phyloP scores from a whole-genome alignment of 1,140 invertebrate species.

The Aphelenchoides besseyi region DNA sequence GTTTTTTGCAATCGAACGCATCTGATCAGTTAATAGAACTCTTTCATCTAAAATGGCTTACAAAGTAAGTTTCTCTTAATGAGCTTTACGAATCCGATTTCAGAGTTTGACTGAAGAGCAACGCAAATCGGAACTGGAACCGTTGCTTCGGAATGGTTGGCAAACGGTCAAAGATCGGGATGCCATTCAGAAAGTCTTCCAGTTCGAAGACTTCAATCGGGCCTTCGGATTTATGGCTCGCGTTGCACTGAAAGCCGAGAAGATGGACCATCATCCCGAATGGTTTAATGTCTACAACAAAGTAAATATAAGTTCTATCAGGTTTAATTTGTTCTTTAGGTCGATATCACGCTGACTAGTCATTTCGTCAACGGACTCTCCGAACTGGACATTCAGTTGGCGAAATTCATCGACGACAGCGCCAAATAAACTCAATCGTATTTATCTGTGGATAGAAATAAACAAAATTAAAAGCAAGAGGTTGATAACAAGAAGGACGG shows the following conservation, averaged over 20 bases:
- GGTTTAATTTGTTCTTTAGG: constrained; percentile 23
- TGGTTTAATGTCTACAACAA: constrained; percentile 99
- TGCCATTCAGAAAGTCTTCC: constrained; percentile 65
- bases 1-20: neutral
- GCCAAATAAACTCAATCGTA: too few relatives aligned
- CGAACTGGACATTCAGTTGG: constrained; percentile 40
- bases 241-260: constrained; percentile 88
- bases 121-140: constrained; percentile 14
- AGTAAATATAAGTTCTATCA: constrained; percentile 64
- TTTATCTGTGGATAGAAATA: too few relatives aligned
- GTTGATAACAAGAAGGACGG: too few relatives aligned
- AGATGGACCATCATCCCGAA: constrained; percentile 99
- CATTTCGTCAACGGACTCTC: constrained; percentile 50
- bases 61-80: neutral
- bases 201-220: constrained; percentile 68
- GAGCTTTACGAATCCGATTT: neutral
- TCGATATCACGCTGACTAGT: constrained; percentile 43
- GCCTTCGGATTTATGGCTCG: constrained; percentile 95
- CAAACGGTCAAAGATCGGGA: constrained; percentile 63
- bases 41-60: neutral
- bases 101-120: constrained; percentile 17
- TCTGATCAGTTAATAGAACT: neutral
- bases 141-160: constrained; percentile 49
- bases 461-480: too few relatives aligned
- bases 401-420: constrained; percentile 43